These are phyloP conservation scores for Saccostrea cuccullata DNA, from an alignment of 1,140 invertebrate species.

Conservation along the genomic window DNA sequence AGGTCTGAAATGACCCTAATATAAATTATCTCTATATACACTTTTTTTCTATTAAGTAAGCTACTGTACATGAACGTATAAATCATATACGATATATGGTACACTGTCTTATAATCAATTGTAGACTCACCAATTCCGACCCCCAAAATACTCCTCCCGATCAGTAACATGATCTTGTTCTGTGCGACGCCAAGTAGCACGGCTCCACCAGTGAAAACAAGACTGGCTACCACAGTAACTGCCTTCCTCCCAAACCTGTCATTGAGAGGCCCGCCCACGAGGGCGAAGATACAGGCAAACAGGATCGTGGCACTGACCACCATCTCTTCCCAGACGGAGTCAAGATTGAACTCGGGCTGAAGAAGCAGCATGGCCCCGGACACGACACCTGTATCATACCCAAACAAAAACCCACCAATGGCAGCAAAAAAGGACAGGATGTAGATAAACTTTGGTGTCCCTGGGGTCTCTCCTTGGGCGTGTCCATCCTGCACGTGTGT, in stretches of 20 bases:
- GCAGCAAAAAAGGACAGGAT: conserved; percentile 79
- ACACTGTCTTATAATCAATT: not conserved
- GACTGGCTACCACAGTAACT: conserved; percentile 80
- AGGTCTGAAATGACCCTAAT: too few relatives aligned
- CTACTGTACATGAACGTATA: too few relatives aligned
- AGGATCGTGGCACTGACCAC: conserved; percentile 79
- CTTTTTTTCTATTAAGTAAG: too few relatives aligned
- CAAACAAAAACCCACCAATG: conserved; percentile 83
- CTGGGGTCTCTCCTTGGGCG: not conserved
- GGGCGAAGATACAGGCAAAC: conserved; percentile 79
- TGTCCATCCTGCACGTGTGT: not conserved
- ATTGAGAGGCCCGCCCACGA: conserved; percentile 79
- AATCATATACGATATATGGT: too few relatives aligned
- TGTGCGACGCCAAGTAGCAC: conserved; percentile 79
- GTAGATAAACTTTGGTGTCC: conserved; percentile 38
- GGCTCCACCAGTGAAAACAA: conserved; percentile 81
- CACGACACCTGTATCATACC: conserved; percentile 83
- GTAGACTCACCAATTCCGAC: conserved; percentile 81
- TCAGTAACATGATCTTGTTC: conserved; percentile 79
- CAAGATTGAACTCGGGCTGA: conserved; percentile 77
- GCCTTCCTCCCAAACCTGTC: conserved; percentile 80
- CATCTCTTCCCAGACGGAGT: conserved; percentile 77
- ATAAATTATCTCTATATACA: too few relatives aligned
- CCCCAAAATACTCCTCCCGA: conserved; percentile 81
- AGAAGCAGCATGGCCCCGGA: conserved; percentile 82